Evolutionary conservation across 30 jellyfish, hydroid and myxozoan genomes (phyloP), one percentile per base, ranked within the genome.

Genomic region (Phacellophora camtschatica): DNA sequence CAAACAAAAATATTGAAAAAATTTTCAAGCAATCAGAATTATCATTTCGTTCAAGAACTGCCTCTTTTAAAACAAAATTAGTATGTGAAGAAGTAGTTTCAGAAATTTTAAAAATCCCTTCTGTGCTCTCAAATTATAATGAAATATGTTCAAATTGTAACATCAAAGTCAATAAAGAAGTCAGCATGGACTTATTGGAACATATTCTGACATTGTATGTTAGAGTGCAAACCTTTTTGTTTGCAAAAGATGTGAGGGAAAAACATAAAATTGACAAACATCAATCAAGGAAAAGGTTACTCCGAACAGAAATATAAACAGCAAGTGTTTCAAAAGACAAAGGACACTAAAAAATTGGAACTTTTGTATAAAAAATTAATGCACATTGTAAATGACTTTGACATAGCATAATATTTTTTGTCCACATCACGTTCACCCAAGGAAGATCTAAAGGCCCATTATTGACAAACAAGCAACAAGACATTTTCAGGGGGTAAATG

Each of bases 141-240:
- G 67, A 53, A 6, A 53, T 53, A 8, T 53, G 67, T 27, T 41
- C 16, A 41, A 16, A 41, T 41, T 41, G 13, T 15, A 15, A 25
- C 64, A 49, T 12, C 16, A 16, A 9, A 41, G 13, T 16, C 55
- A 8, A 41, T 41, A 9, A 41, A 25, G 29, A 34, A 33, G 28
- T 67, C 0, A 50, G 84, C 92, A 84, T 57, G 77, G 77, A 63
- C 28, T 15, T 63, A 13, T 22, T 63, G 63, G 22, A 63, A 66
- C 66, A 24, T 11, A 30, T 63, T 10, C 18, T 63, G 22, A 30
- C 77, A 63, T 12, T 22, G 22, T 63, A 12, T 63, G 12, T 63
- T 6, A 24, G 77, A 63, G 77, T 63, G 13, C 9, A 8, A 71
- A 41, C 77, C 15, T 71, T 71, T 71, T 71, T 79, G 15, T 71